Conservation (phyloP, 1,140 invertebrate genomes). For the Oscheius sp. region DNA sequence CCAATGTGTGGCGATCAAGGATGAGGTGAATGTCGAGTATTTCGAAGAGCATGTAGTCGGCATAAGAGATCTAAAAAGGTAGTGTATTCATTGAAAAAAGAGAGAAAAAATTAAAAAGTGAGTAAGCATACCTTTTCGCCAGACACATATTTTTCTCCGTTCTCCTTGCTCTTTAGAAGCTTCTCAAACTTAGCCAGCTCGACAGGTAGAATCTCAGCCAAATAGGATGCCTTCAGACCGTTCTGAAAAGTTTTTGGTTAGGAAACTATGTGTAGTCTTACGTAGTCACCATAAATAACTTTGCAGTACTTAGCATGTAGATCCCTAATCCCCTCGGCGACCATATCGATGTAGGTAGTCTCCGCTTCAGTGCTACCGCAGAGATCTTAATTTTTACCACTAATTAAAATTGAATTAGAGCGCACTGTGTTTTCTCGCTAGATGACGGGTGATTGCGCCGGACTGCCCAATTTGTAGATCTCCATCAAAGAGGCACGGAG, state of each 20-base stretch:
- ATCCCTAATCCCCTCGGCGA: constrained; percentile 59
- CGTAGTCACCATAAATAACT: constrained; percentile 54
- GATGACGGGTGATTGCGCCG: no score
- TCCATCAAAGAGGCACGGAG: no score
- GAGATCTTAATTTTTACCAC: constrained; percentile 36
- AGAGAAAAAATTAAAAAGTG: no score
- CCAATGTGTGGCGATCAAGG: constrained; percentile 52
- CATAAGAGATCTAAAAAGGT: constrained; percentile 55
- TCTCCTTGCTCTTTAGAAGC: constrained; percentile 40
- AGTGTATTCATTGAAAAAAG: no score
- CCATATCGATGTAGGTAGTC: constrained; percentile 47
- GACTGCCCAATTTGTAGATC: no score
- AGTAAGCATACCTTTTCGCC: no score
- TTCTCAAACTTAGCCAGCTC: constrained; percentile 49
- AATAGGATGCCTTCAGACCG: constrained; percentile 50
- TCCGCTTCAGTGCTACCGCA: constrained; percentile 40
- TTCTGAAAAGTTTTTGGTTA: constrained; percentile 46
- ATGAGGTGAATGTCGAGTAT: constrained; percentile 54
- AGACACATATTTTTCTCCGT: constrained; percentile 33
- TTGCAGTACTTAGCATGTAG: constrained; percentile 49
- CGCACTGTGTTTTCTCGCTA: no score
- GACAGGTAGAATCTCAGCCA: constrained; percentile 46
- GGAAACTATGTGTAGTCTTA: constrained; percentile 13
- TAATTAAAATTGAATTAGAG: not conserved
- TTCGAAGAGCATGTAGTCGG: constrained; percentile 61